Conservation (phyloP, 2,888 invertebrate species). For the Ornithoptera alexandrae region DNA sequence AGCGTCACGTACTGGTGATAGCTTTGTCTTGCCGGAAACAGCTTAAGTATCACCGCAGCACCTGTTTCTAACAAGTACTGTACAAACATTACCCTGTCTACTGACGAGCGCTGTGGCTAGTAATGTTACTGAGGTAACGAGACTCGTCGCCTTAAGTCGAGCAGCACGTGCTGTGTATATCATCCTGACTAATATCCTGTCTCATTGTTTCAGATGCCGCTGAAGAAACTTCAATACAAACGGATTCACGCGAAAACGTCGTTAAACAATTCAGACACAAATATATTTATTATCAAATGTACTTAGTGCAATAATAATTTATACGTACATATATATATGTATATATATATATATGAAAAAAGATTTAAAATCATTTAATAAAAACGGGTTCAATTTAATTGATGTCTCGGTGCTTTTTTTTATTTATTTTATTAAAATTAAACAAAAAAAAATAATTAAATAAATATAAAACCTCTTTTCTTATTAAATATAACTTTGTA, state of each 20-base stretch:
- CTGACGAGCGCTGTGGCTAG: too few species aligned
- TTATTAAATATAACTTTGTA: background rate
- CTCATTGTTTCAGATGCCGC: constrained; percentile 55
- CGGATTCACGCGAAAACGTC: constrained; percentile 30
- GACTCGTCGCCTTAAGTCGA: too few species aligned
- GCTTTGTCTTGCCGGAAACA: too few species aligned
- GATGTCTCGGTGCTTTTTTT: constrained; percentile 39
- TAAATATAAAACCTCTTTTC: background rate
- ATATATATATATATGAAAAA: too few species aligned
- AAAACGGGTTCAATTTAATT: constrained; percentile 48
- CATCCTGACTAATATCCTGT: too few species aligned
- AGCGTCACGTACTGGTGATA: too few species aligned
- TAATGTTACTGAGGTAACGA: too few species aligned
- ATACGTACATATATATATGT: constrained; percentile 32
- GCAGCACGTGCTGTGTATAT: too few species aligned
- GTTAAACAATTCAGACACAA: constrained; percentile 37
- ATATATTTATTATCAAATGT: constrained; percentile 45
- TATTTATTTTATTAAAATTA: constrained; percentile 22
- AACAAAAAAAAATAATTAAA: background rate
- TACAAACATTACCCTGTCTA: too few species aligned
- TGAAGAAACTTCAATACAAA: constrained; percentile 37
- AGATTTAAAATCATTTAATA: constrained; percentile 42
- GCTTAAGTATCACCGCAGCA: too few species aligned
- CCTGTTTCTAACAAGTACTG: too few species aligned
- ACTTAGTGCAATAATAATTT: constrained; percentile 60